Percentiles rank a stretch among this genome's conserved stretches.
These are phyloP conservation scores for Bacillus rossius DNA, from an alignment of 1,140 invertebrate species.

Conservation along the genomic window DNA sequence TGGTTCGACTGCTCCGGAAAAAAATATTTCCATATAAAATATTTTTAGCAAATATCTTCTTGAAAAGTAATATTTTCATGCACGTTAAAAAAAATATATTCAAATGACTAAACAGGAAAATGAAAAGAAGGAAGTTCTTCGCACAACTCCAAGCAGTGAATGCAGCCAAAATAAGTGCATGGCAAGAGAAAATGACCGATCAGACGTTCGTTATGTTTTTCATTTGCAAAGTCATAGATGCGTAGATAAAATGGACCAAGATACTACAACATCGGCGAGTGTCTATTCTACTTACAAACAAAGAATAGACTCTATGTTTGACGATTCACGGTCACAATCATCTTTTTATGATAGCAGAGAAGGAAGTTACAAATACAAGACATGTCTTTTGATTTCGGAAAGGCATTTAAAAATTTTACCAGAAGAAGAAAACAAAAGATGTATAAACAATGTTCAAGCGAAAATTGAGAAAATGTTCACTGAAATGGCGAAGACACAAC, in stretches of 20 bases:
- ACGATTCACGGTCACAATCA: constrained; percentile 48
- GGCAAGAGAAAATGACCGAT: no score
- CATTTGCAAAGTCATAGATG: no score
- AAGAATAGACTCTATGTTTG: constrained; percentile 78
- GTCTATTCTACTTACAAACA: constrained; percentile 65
- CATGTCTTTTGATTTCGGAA: background rate
- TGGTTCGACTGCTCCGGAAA: no score
- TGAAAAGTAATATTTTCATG: no score
- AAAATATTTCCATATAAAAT: no score
- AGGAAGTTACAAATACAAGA: background rate
- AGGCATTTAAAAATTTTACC: background rate
- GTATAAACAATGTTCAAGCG: constrained; percentile 68
- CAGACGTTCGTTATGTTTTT: no score
- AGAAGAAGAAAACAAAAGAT: constrained; percentile 3
- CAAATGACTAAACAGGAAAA: no score
- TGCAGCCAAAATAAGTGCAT: no score
- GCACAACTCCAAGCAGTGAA: no score
- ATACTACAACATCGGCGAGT: constrained; percentile 39
- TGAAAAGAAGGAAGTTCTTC: no score
- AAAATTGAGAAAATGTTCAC: constrained; percentile 81
- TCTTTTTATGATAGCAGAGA: background rate
- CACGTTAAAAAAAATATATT: no score
- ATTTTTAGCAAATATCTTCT: no score
- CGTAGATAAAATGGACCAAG: background rate
- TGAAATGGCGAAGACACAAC: constrained; percentile 55